Percentiles rank a stretch among this genome's conserved stretches.
Evolutionary conservation across 2,888 invertebrate genomes (phyloP).

Genomic region (Adineta ricciae): DNA sequence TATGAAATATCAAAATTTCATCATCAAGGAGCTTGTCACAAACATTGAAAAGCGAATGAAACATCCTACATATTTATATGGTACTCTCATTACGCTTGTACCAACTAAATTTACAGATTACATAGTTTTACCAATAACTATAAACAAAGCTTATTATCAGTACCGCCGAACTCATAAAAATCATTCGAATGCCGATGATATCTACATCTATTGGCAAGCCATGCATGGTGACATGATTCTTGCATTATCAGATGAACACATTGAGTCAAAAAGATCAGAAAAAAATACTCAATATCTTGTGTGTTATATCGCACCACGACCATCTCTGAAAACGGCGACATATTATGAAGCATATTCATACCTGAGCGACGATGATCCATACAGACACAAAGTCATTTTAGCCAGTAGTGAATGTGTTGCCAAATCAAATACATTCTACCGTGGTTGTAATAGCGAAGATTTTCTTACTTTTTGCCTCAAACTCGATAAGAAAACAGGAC

Average conservation of each 20-base stretch:
- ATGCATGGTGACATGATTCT: slow-evolving; percentile 13
- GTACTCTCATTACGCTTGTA: neutral
- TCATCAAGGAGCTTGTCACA: neutral
- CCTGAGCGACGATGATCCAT: neutral
- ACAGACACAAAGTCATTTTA: neutral
- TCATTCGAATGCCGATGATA: neutral
- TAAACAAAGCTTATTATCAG: neutral
- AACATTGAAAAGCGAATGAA: neutral
- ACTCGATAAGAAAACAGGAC: neutral
- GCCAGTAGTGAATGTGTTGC: neutral
- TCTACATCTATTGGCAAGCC: neutral
- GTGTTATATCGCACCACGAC: neutral
- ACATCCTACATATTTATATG: neutral
- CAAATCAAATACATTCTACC: neutral
- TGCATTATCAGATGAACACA: neutral
- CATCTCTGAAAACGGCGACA: neutral
- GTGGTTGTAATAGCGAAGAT: neutral
- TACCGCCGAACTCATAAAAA: neutral
- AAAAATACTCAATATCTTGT: neutral
- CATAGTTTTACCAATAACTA: neutral
- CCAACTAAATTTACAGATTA: neutral
- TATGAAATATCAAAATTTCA: neutral
- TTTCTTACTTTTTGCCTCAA: neutral
- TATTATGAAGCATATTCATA: neutral
- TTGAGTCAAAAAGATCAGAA: neutral